A percentile compares a stretch with the other conserved stretches of the same genome.
Conservation (phyloP, 2,888 invertebrate species). For the Dasypogon diadema region DNA sequence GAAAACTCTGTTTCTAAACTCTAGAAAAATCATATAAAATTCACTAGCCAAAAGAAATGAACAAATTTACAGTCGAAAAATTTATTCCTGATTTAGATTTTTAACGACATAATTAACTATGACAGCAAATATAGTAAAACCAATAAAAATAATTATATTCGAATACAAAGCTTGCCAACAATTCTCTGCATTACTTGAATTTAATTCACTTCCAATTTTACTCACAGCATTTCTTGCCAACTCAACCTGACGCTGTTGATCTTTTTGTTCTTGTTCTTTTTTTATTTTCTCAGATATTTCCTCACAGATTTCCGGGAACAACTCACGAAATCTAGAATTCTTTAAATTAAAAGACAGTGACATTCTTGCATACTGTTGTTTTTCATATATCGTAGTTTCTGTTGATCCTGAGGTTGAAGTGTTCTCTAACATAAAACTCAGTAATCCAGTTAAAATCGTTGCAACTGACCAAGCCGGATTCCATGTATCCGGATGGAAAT, state of each 20-base stretch:
- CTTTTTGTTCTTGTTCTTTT: conserved; percentile 22
- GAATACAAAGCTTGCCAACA: conserved; percentile 37
- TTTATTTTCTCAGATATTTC: conserved; percentile 7
- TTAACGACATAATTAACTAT: conserved; percentile 44
- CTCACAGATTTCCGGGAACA: conserved; percentile 76
- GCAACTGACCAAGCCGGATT: conserved; percentile 98
- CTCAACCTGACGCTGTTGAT: not conserved
- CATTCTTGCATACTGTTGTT: conserved; percentile 78
- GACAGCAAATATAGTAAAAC: conserved; percentile 37
- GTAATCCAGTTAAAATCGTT: conserved; percentile 91
- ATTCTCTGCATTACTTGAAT: conserved; percentile 21
- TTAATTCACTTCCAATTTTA: conserved; percentile 3
- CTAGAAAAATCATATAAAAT: no score
- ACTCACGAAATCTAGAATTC: conserved; percentile 87
- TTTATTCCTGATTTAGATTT: conserved; percentile 45
- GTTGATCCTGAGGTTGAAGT: conserved; percentile 93
- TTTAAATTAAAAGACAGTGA: conserved; percentile 90
- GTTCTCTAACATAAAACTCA: conserved; percentile 95
- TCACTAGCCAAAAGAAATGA: no score
- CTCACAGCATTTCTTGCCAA: not conserved
- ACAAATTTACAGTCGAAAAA: conserved; percentile 15
- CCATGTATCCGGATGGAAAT: conserved; percentile 81
- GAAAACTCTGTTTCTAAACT: no score
- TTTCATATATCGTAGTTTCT: conserved; percentile 87
- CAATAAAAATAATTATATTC: conserved; percentile 34